Conservation (phyloP, 2,797 vertebrate genomes). For the Myotis myotis region DNA sequence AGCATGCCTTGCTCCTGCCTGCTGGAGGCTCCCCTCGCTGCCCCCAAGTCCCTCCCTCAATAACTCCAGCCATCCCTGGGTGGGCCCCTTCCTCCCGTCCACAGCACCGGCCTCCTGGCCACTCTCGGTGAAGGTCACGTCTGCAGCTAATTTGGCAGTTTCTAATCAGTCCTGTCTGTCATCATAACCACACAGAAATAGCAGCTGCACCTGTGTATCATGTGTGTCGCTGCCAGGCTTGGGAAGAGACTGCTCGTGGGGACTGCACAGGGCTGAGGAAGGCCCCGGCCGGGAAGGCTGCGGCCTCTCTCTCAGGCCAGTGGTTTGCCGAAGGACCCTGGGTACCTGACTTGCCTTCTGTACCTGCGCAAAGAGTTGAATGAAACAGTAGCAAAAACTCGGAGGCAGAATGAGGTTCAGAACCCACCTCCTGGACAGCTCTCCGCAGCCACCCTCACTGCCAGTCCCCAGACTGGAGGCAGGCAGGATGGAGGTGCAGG, state of each 20-base stretch:
- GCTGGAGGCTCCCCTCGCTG: background rate
- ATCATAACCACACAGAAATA: no score
- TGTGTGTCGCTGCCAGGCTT: accelerated
- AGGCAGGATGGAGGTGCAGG: no score
- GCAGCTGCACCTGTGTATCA: accelerated
- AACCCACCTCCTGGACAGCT: background rate
- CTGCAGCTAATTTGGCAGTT: background rate
- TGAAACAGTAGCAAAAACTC: accelerated
- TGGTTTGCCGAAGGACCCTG: background rate
- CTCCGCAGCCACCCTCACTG: accelerated
- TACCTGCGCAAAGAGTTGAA: no score
- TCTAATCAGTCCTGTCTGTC: background rate
- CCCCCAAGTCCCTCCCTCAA: background rate
- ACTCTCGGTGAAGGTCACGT: background rate
- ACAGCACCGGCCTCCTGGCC: no score
- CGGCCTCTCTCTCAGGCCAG: background rate
- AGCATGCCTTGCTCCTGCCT: background rate
- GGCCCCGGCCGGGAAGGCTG: background rate
- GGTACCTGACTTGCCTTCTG: background rate
- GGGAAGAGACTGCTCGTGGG: accelerated
- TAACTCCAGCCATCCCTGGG: accelerated
- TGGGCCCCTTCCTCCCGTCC: no score
- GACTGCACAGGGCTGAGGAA: background rate
- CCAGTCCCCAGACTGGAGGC: background rate
- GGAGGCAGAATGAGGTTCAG: background rate